Conservation (phyloP, 2,113 vertebrate species). For the Epinephelus lanceolatus region DNA sequence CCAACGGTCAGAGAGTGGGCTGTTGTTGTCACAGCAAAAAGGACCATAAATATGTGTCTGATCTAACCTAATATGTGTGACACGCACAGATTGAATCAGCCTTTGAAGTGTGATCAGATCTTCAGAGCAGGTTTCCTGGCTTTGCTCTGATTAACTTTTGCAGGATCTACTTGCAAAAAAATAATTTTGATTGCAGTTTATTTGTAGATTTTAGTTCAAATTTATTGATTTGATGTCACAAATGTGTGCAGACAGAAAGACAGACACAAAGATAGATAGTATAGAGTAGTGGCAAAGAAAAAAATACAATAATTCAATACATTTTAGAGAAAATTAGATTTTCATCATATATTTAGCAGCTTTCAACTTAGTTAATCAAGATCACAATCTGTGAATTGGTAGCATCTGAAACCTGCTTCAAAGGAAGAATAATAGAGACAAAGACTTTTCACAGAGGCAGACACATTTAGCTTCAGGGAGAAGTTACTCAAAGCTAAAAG, state of each 20-base stretch:
- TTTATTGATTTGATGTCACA: background rate
- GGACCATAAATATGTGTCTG: constrained; percentile 34
- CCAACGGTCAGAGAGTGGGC: constrained; percentile 15
- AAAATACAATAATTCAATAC: background rate
- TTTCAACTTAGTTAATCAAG: constrained; percentile 14
- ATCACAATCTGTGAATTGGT: constrained; percentile 11
- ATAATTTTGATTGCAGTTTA: background rate
- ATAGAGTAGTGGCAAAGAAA: background rate
- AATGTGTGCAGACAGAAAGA: background rate
- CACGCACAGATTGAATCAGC: constrained; percentile 28
- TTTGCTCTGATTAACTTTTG: constrained; percentile 14
- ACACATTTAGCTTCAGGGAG: constrained; percentile 32
- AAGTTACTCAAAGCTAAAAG: constrained; percentile 49
- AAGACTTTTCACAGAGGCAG: constrained; percentile 9
- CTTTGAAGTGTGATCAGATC: constrained; percentile 29
- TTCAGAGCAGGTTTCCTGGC: background rate
- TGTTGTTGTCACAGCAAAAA: constrained; percentile 36
- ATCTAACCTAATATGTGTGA: constrained; percentile 7
- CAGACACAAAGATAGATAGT: background rate
- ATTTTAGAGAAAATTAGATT: background rate
- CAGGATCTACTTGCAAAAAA: constrained; percentile 2
- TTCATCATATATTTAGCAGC: constrained; percentile 21
- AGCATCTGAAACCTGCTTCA: constrained; percentile 13
- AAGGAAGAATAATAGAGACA: constrained; percentile 14
- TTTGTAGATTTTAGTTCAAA: background rate